Conservation (phyloP, 2,797 vertebrate species). For the Lagorchestes hirsutus region DNA sequence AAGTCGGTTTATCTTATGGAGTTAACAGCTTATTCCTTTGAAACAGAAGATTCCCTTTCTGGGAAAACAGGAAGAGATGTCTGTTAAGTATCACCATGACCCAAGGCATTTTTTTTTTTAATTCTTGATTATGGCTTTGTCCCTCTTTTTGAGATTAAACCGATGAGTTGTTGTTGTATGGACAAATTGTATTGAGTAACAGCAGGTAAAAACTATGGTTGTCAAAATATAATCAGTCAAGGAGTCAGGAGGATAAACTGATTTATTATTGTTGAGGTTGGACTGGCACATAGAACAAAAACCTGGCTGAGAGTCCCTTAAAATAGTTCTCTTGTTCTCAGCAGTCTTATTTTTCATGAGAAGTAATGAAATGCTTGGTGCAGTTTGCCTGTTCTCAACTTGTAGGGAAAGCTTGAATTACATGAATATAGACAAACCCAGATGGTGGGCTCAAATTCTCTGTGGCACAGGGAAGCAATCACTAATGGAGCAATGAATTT, state of each 20-base stretch:
- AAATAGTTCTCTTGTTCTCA: not conserved
- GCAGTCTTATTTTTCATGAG: not conserved
- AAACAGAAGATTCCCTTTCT: not conserved
- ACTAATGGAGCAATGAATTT: constrained; percentile 55
- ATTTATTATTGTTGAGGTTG: not conserved
- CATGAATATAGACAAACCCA: constrained; percentile 54
- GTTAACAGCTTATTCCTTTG: not conserved
- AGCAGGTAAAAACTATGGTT: not conserved
- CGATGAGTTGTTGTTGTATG: not conserved
- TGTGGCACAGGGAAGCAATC: constrained; percentile 49
- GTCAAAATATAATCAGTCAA: not conserved
- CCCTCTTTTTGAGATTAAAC: not conserved
- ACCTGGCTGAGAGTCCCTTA: not conserved
- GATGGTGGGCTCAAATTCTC: constrained; percentile 34
- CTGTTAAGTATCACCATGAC: not conserved
- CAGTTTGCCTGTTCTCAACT: constrained; percentile 8
- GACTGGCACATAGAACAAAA: constrained; percentile 25
- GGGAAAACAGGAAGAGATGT: not conserved
- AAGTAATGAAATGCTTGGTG: constrained; percentile 10
- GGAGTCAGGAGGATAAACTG: not conserved
- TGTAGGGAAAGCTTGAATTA: constrained; percentile 25
- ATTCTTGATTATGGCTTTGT: not conserved
- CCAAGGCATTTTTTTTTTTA: not conserved
- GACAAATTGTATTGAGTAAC: not conserved
- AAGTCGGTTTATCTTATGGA: not conserved